Conservation (phyloP, 2,113 vertebrate genomes). For the Pardalotus punctatus region DNA sequence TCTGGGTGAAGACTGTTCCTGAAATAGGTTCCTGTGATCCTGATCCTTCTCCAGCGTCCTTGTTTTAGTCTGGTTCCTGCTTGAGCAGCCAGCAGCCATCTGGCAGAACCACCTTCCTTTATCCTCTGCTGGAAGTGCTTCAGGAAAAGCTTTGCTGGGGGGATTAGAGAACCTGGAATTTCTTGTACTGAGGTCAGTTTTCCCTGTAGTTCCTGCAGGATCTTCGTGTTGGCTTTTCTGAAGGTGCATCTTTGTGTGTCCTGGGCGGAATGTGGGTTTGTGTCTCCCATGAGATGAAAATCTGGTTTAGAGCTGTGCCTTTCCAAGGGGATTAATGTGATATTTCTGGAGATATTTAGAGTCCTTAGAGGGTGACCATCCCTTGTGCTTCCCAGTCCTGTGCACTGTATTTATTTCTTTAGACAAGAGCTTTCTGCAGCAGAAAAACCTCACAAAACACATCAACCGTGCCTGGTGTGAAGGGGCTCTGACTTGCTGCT, state of each 20-base stretch:
- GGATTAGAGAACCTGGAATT: not conserved
- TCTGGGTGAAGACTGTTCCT: not conserved
- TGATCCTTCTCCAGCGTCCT: not conserved
- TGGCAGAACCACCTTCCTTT: constrained; percentile 32
- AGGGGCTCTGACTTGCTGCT: not conserved
- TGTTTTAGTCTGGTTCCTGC: constrained; percentile 22
- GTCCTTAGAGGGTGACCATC: not conserved
- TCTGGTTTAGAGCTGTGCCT: not conserved
- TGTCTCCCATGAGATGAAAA: fast-evolving
- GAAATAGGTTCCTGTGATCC: constrained; percentile 46
- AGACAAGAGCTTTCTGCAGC: not conserved
- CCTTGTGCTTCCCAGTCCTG: not conserved
- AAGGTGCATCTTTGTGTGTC: not conserved
- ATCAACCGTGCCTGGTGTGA: not conserved
- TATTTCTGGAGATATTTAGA: not conserved
- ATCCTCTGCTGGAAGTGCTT: constrained; percentile 37
- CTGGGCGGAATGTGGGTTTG: not conserved
- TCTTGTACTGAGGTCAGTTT: not conserved
- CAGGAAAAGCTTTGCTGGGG: constrained; percentile 1
- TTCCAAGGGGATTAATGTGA: not conserved
- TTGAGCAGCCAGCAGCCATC: constrained; percentile 22
- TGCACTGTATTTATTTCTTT: not conserved
- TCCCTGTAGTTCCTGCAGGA: not conserved
- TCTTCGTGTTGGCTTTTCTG: not conserved
- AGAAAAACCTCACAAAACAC: not conserved